Evolutionary conservation across 1,140 invertebrate genomes (phyloP), one percentile per base, ranked within the genome.

Genomic region (Sitophilus oryzae): DNA sequence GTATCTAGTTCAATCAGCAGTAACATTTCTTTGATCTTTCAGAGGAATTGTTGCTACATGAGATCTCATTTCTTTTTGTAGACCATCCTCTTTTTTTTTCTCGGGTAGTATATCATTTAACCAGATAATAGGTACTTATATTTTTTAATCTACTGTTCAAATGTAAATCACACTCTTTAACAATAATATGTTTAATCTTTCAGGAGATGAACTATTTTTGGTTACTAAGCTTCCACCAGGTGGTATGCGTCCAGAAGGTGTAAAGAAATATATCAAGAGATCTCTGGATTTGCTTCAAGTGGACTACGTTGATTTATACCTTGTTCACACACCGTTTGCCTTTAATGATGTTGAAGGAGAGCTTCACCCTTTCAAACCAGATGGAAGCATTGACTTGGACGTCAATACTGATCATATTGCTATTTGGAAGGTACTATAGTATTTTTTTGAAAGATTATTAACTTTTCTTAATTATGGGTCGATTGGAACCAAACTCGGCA

Each of bases 231-330:
- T 89, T 71, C 74, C 75, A 56, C 66, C 74, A n/a, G 49, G 67
- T 50, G 71, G 76, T 65, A 63, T 65, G 44, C 75, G 81, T 21
- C 79, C 86, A 14, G 78, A 79, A 1, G 79, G 83, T 48, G 88
- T 93, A 11, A 79, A 82, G 56, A 82, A 82, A 35, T 88, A 80
- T 57, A 68, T 93, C 15, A 81, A 82, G 30, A 71, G 83, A 45
- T 92, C 90, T 0, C 70, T 94, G 20, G 71, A 80, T 42, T 80
- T 79, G 34, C 71, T 93, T n/a, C 79, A 85, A 58, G 65, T 91
- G 46, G 80, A 86, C 49, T 94, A 93, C 66, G 70, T 94, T 2
- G 91, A 95, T 66, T 75, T 94, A 50, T 93, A 91, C 69, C 73
- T 94, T 8, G 78, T 93, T 46, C 91, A 94, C 59, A 80, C 82